These are phyloP conservation scores for Dryobota labecula DNA, from an alignment of 2,888 invertebrate genomes.

Conservation along the genomic window DNA sequence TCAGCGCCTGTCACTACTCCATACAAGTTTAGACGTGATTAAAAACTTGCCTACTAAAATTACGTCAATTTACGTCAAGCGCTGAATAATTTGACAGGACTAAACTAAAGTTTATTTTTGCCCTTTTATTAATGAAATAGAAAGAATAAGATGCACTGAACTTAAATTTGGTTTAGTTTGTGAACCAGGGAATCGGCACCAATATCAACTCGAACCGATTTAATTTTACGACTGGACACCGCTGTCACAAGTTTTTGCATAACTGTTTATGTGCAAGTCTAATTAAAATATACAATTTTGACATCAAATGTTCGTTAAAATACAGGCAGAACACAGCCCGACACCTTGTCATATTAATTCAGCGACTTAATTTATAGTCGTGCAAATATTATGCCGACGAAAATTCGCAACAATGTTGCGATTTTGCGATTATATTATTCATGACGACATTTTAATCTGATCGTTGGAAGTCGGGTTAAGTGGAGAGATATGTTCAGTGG, in stretches of 20 bases:
- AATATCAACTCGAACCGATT: not conserved
- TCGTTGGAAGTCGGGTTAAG: constrained; percentile 56
- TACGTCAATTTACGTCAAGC: too few relatives aligned
- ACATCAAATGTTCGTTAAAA: constrained; percentile 50
- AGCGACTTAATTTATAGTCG: constrained; percentile 77
- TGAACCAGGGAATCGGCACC: too few relatives aligned
- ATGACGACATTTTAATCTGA: constrained; percentile 76
- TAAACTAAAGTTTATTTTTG: too few relatives aligned
- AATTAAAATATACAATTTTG: constrained; percentile 52
- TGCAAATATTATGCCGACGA: constrained; percentile 70
- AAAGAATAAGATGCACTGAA: too few relatives aligned
- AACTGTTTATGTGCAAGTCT: constrained; percentile 19
- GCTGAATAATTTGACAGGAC: too few relatives aligned
- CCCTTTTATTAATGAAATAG: too few relatives aligned
- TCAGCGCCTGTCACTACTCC: too few relatives aligned
- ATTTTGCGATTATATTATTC: constrained; percentile 79
- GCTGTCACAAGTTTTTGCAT: not conserved
- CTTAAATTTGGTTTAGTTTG: too few relatives aligned
- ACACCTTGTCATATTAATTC: constrained; percentile 79
- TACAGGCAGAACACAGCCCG: constrained; percentile 52
- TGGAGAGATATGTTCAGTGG: constrained; percentile 24
- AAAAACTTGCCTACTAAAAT: too few relatives aligned
- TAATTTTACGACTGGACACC: constrained; percentile 11
- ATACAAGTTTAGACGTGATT: too few relatives aligned
- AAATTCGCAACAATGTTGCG: constrained; percentile 77